Conservation (phyloP, 2,888 invertebrate genomes). For the Melolontha melolontha region DNA sequence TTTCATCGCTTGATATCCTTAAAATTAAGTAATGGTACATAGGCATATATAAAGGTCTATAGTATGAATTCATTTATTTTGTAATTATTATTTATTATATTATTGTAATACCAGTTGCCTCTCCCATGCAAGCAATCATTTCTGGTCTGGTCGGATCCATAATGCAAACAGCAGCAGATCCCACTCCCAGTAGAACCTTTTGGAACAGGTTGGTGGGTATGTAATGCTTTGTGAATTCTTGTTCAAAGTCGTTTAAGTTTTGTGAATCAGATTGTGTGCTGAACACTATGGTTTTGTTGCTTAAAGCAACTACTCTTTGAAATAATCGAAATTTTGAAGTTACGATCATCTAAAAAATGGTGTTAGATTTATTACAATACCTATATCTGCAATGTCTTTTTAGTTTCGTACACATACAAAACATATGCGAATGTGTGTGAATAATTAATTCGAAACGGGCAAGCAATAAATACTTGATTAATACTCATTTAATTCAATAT, state of each 20-base stretch:
- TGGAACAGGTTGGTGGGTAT: constrained; percentile 79
- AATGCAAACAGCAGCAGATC: constrained; percentile 88
- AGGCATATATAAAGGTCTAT: neutral
- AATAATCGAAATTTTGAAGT: constrained; percentile 5
- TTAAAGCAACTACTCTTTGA: neutral
- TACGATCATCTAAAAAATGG: constrained; percentile 9
- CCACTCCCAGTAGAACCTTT: constrained; percentile 80
- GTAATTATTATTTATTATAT: no score
- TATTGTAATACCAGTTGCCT: constrained; percentile 78
- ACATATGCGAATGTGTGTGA: no score
- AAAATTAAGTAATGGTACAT: neutral
- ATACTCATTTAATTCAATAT: no score
- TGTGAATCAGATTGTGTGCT: constrained; percentile 22
- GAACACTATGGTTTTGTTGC: neutral
- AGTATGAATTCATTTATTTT: neutral
- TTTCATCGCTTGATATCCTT: constrained; percentile 73
- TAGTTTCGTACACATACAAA: no score
- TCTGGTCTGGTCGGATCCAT: constrained; percentile 86
- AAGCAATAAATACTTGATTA: no score
- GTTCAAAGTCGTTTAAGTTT: constrained; percentile 65
- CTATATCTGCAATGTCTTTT: no score
- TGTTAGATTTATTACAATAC: neutral
- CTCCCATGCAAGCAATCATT: constrained; percentile 95
- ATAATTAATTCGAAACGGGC: no score
- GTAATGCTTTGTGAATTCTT: constrained; percentile 74